Evolutionary conservation across 2,888 invertebrate genomes (phyloP).

Genomic region (Hypselothyrea guttata): DNA sequence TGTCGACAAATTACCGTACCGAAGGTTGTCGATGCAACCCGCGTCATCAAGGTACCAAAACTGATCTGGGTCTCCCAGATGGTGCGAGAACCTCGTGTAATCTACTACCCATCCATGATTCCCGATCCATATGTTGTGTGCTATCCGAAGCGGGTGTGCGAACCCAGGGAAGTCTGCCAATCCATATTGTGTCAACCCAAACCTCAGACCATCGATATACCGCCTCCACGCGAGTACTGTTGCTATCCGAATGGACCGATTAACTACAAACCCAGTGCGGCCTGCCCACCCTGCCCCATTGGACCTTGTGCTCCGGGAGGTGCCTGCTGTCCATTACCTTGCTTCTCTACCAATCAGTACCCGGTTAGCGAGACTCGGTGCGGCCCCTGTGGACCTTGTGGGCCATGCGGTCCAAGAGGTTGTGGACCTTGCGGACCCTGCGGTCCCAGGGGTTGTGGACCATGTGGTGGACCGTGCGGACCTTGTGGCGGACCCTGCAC

Average conservation of each 20-base stretch:
- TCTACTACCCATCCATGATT: conserved; percentile 78
- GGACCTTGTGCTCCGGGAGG: conserved; percentile 63
- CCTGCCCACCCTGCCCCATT: conserved; percentile 75
- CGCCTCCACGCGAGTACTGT: conserved; percentile 78
- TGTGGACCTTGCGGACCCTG: too few species aligned
- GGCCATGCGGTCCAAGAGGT: too few species aligned
- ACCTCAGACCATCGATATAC: conserved; percentile 79
- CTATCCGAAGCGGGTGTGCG: conserved; percentile 77
- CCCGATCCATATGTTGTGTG: conserved; percentile 80
- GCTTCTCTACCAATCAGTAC: conserved; percentile 73
- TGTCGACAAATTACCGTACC: conserved; percentile 79
- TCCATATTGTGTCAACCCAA: conserved; percentile 80
- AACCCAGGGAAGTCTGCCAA: conserved; percentile 80
- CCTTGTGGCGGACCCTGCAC: conserved; percentile 10
- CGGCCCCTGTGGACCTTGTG: too few species aligned
- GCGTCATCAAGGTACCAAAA: conserved; percentile 79
- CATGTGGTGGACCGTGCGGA: conserved; percentile 49
- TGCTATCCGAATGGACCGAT: conserved; percentile 79
- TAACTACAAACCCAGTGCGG: conserved; percentile 71
- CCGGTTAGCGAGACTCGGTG: conserved; percentile 31
- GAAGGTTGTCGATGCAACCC: conserved; percentile 78
- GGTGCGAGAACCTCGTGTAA: conserved; percentile 79
- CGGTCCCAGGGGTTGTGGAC: conserved; percentile 33
- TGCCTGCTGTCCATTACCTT: conserved; percentile 69
- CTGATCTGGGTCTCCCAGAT: conserved; percentile 79